Percentiles rank a stretch among this genome's conserved stretches.
These are phyloP conservation scores for Pogona vitticeps DNA, from an alignment of 2,113 vertebrate genomes.

Conservation along the genomic window DNA sequence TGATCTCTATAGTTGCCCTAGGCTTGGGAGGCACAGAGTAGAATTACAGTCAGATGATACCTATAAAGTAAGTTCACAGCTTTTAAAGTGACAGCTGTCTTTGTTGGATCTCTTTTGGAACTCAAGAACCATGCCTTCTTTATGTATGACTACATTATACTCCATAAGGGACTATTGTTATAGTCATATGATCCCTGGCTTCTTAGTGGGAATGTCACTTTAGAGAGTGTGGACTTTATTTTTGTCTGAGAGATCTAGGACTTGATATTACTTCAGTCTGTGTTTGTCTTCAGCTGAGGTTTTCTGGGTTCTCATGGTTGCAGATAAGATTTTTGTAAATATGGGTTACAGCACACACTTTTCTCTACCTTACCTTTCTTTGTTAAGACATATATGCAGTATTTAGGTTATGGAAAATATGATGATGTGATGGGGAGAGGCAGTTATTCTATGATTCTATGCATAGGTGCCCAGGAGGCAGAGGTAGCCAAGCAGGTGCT, in stretches of 20 bases:
- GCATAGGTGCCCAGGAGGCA: no score
- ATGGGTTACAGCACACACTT: neutral
- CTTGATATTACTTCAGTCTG: neutral
- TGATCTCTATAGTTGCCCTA: constrained; percentile 71
- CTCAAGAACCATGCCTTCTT: constrained; percentile 43
- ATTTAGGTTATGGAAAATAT: neutral
- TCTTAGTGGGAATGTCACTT: neutral
- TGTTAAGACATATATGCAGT: neutral
- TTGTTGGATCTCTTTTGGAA: constrained; percentile 53
- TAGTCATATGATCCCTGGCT: neutral
- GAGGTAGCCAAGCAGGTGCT: neutral
- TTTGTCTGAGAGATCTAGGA: neutral
- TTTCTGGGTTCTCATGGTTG: neutral
- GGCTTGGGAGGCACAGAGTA: constrained; percentile 81
- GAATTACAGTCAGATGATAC: constrained; percentile 72
- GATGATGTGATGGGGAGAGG: neutral
- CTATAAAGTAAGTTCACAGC: constrained; percentile 63
- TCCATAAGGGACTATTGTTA: neutral
- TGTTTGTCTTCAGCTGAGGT: neutral
- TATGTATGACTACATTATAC: constrained; percentile 12
- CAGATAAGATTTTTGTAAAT: neutral
- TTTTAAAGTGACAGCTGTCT: constrained; percentile 61
- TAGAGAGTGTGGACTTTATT: neutral
- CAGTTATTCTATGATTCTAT: no score
- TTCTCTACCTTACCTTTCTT: neutral